Evolutionary conservation across 2,113 vertebrate species (phyloP).

Genomic region (Solenodon paradoxus): DNA sequence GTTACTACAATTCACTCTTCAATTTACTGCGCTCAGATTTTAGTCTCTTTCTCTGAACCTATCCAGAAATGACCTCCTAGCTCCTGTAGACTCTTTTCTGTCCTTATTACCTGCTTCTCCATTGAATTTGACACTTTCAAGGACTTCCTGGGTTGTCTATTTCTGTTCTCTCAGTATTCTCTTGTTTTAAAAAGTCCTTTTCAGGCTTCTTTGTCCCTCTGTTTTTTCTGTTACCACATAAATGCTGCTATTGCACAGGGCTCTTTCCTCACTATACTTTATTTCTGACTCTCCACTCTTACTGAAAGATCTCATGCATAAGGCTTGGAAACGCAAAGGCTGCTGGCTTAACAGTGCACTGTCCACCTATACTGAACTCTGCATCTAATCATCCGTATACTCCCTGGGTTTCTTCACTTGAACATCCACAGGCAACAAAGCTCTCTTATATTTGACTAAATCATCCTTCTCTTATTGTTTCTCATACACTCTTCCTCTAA

Average conservation of each 20-base stretch:
- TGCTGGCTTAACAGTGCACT: no score
- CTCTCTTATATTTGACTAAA: background rate
- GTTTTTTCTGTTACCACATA: background rate
- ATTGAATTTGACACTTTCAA: background rate
- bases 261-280: background rate
- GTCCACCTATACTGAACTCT: background rate
- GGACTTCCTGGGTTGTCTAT: background rate
- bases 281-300: background rate
- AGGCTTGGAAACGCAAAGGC: no score
- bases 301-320: background rate
- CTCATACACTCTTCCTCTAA: background rate
- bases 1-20: background rate
- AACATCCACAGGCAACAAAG: background rate
- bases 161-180: background rate
- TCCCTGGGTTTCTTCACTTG: background rate
- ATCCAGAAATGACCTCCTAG: background rate
- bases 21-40: background rate
- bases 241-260: background rate
- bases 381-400: background rate
- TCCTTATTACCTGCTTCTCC: background rate
- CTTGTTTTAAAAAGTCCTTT: background rate
- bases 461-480: background rate
- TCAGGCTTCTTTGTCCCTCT: background rate
- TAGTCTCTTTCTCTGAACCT: background rate
- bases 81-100: background rate